Base-by-base conservation (phyloP, 2,888 invertebrate genomes). In the Scaptomyza cyrtandrae region DNA sequence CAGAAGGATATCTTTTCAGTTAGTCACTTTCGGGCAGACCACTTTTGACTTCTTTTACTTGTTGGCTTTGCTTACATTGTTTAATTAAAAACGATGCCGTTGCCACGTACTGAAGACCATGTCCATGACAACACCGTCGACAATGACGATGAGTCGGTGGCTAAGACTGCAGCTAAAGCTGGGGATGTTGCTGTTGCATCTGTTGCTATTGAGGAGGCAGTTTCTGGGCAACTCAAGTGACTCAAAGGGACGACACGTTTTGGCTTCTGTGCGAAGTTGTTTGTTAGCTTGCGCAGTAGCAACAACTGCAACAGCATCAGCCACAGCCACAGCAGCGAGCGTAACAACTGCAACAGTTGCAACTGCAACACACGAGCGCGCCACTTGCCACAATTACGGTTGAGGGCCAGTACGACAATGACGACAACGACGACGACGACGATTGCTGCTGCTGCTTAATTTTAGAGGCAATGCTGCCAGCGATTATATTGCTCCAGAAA, bases 401-500 rank as follows among this genome's bases (percentile, higher is more conserved):
- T 48, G 61, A 65, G 68, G 62, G 77, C 59, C 63, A 60, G 46
- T 41, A 27, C 41, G 54, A 27, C 27, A 54, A 46, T 4, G 39
- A 41, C 11, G 10, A 16, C 43, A 10, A 16, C 43, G 10, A 16
- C 43, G 16, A 16, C 43, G 16, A 24, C 27, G 55, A 45, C 48
- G 10, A 41, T 33, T 52, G 39, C 87, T 71, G 78, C 78, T 72
- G 84, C 78, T 76, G 84, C 81, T 88, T 83, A 88, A 86, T 86
- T 88, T 88, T 72, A 63, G 67, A 71, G 58, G 67, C 78, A 16
- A 6, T 77, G 71, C 75, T 83, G 68, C 76, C 67, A 62, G 77
- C 79, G 90, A 90, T 89, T 89, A 89, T 89, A 89, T 89, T 89
- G 89, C 89, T 90, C 89, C 70, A 89, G 88, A 89, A 89, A 79